Evolutionary conservation across 1,140 invertebrate genomes (phyloP), one percentile per base, ranked within the genome.

Genomic region (Microplitis mediator): DNA sequence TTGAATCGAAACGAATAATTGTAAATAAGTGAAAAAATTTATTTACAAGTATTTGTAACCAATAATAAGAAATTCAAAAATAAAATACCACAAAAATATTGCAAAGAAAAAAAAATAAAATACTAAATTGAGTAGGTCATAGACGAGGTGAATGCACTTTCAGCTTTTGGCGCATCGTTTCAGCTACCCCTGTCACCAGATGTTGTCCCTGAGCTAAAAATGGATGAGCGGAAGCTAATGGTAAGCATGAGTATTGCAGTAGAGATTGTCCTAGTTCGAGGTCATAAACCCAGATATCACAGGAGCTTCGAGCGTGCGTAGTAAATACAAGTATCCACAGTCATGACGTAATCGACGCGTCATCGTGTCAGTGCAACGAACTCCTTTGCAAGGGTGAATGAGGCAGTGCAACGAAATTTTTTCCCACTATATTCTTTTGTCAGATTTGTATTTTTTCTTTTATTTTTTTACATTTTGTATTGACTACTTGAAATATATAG

Each of bases 341-440:
- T 79, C 77, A 74, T 82, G 80, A 82, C 80, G 81, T 75, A 73
- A 76, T 51, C 50, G 69, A 58, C 54, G 65, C 80, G 80, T 82
- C 81, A 81, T 77, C 69, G 63, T 50, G 6, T 14, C 35, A 63
- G 74, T 73, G 69, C 77, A 74, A 75, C 68, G 78, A 78, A 75
- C 78, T 50, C 13, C 3, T 62, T 31, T 66, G 69, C 72, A 67
- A 75, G 69, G 67, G 65, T 78, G 77, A 76, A 78, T 78, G 69
- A 51, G 70, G 56, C 39, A 62, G 68, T 61, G 72, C 72, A 54
- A 35, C 66, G 68, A 16, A 75, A 65, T 60, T 67, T 73, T 61
- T 52, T 73, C 68, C 23, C 2, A 23, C 23, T 23, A 23, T 23
- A 1, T 23, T 23, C 23, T 23, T 23, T 61, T 31, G 66, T 60